These are phyloP conservation scores for Chrysochloris asiatica DNA, from an alignment of 2,113 vertebrate genomes.

Conservation along the genomic window DNA sequence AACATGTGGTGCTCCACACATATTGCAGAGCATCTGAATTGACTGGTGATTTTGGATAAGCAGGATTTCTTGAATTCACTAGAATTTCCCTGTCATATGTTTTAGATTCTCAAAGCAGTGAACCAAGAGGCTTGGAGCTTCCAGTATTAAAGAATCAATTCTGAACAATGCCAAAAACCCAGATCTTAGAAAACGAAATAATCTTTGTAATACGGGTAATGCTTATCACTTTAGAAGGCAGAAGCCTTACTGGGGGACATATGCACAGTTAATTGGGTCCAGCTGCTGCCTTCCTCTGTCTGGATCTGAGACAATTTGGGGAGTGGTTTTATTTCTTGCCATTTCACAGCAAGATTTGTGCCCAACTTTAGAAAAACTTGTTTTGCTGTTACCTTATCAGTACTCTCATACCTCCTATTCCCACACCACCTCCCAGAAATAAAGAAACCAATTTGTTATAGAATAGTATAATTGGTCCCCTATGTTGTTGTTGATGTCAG, in stretches of 20 bases:
- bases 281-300: slow-evolving; percentile 54
- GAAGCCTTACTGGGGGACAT: slow-evolving; percentile 59
- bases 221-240: slow-evolving; percentile 67
- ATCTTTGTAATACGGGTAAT: slow-evolving; percentile 70
- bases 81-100: slow-evolving; percentile 71
- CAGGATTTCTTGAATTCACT: slow-evolving; percentile 62
- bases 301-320: slow-evolving; percentile 56
- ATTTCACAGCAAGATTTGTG: slow-evolving; percentile 24
- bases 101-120: slow-evolving; percentile 80
- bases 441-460: neutral
- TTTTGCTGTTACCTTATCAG: neutral
- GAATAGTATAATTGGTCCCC: neutral
- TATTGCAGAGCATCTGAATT: slow-evolving; percentile 45
- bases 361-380: neutral
- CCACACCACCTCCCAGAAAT: neutral
- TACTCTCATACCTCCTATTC: neutral
- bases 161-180: slow-evolving; percentile 65
- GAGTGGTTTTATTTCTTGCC: slow-evolving; percentile 62
- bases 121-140: slow-evolving; percentile 57
- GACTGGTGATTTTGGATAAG: slow-evolving; percentile 71
- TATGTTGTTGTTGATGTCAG: too few species aligned
- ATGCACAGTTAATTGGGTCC: slow-evolving; percentile 69
- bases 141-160: slow-evolving; percentile 65
- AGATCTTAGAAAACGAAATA: slow-evolving; percentile 69
- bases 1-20: slow-evolving; percentile 1